Percentiles rank a stretch among this genome's conserved stretches.
Conservation (phyloP, 2,797 vertebrate genomes). For the Acipenser oxyrinchus region DNA sequence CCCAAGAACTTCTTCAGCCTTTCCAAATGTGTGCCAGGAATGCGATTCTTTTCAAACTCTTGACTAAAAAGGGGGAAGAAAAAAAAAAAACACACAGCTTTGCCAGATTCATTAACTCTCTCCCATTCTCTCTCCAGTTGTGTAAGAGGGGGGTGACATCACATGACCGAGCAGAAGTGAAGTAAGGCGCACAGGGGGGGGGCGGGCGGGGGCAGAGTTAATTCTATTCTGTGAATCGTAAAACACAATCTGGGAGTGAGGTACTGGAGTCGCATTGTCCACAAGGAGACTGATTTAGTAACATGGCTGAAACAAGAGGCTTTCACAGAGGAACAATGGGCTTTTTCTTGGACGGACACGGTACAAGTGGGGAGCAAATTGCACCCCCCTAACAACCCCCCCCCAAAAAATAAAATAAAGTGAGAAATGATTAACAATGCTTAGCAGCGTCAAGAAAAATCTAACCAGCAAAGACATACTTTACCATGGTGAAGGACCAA, state of each 20-base stretch:
- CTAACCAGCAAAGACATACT: constrained; percentile 31
- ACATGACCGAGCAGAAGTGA: constrained; percentile 1
- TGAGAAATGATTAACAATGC: constrained; percentile 48
- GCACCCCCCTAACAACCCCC: constrained; percentile 16
- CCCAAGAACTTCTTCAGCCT: constrained; percentile 30
- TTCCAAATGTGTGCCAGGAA: constrained; percentile 17
- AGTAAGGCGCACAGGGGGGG: no score
- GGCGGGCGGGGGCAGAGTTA: constrained; percentile 24
- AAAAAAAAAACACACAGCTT: no score
- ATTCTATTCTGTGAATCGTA: constrained; percentile 32
- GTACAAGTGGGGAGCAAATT: constrained; percentile 49
- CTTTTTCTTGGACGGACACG: constrained; percentile 41
- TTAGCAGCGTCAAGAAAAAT: constrained; percentile 50
- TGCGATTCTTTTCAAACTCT: constrained; percentile 14
- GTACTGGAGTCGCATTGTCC: constrained; percentile 36
- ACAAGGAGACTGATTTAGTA: constrained; percentile 45
- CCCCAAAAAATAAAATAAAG: constrained; percentile 39
- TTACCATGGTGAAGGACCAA: no score
- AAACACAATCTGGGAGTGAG: constrained; percentile 29
- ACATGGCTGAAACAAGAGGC: constrained; percentile 53
- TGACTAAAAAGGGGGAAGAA: neutral
- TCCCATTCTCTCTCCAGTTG: neutral
- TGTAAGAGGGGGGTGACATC: constrained; percentile 1
- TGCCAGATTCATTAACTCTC: neutral
- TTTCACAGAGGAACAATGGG: constrained; percentile 49